These are phyloP conservation scores for Trichonephila clavata DNA, from an alignment of 1,140 invertebrate species.

Conservation along the genomic window DNA sequence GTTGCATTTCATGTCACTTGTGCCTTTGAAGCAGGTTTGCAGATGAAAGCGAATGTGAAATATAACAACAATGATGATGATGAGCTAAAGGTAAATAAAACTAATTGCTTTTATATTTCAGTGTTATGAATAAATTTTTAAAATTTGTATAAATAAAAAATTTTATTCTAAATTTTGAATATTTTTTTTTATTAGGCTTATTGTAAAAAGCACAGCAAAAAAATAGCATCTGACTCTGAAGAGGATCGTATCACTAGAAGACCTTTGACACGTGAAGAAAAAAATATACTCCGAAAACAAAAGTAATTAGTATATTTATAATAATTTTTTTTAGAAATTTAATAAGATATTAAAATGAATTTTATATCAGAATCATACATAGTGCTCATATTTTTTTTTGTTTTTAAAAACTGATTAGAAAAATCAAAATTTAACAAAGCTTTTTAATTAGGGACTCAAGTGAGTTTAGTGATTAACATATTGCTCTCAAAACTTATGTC, in stretches of 20 bases:
- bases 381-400: too few species aligned
- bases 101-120: too few species aligned
- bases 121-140: background rate
- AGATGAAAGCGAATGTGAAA: conserved; percentile 87
- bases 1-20: conserved; percentile 99
- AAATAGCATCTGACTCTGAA: conserved; percentile 32
- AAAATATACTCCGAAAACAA: conserved; percentile 53
- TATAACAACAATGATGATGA: conserved; percentile 63
- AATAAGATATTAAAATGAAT: too few species aligned
- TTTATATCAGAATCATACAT: too few species aligned
- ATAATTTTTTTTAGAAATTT: too few species aligned
- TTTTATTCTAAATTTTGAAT: background rate
- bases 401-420: too few species aligned
- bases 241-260: conserved; percentile 17
- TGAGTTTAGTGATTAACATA: too few species aligned
- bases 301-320: conserved; percentile 37
- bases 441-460: too few species aligned
- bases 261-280: conserved; percentile 48
- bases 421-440: too few species aligned
- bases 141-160: background rate
- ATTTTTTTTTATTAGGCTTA: conserved; percentile 45
- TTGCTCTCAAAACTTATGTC: too few species aligned
- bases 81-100: conserved; percentile 61
- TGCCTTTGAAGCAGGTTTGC: conserved; percentile 96
- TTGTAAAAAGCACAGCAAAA: conserved; percentile 72